Percentiles rank a stretch among this genome's conserved stretches.
These are phyloP conservation scores for Dorcus hopei DNA, from an alignment of 2,888 invertebrate species.

Conservation along the genomic window DNA sequence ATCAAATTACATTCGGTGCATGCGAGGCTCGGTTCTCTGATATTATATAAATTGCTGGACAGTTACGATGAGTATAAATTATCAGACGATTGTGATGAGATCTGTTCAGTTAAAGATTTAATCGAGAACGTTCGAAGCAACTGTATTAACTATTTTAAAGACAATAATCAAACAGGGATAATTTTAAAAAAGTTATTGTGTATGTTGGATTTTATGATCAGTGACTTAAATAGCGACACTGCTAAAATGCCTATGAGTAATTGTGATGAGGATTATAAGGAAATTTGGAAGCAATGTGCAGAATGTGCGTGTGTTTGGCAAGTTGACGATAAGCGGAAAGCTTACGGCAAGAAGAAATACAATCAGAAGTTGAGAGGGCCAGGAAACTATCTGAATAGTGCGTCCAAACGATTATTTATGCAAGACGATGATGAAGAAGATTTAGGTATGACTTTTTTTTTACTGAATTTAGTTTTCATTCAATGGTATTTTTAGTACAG, in stretches of 20 bases:
- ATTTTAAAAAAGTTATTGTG: constrained; percentile 49
- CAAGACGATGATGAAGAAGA: constrained; percentile 45
- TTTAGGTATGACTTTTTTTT: neutral
- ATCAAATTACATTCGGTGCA: constrained; percentile 65
- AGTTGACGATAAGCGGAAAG: constrained; percentile 53
- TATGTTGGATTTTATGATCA: constrained; percentile 46
- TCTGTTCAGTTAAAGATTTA: constrained; percentile 13
- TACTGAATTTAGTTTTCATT: neutral
- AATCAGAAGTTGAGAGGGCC: constrained; percentile 33
- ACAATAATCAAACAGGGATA: constrained; percentile 1
- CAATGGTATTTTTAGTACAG: neutral
- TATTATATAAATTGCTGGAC: constrained; percentile 45
- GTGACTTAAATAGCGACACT: constrained; percentile 35
- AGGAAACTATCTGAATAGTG: constrained; percentile 34
- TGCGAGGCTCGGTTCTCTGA: constrained; percentile 61
- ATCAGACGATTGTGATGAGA: no score
- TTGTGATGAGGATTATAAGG: constrained; percentile 57
- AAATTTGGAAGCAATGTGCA: constrained; percentile 57
- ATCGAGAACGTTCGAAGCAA: constrained; percentile 30
- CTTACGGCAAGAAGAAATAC: constrained; percentile 55
- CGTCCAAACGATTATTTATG: constrained; percentile 49
- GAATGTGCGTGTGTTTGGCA: constrained; percentile 66
- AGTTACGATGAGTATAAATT: constrained; percentile 12
- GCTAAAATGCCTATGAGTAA: constrained; percentile 53
- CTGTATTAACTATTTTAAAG: constrained; percentile 44